Evolutionary conservation across 2,888 invertebrate species (phyloP).

Genomic region (Phlogophora meticulosa): DNA sequence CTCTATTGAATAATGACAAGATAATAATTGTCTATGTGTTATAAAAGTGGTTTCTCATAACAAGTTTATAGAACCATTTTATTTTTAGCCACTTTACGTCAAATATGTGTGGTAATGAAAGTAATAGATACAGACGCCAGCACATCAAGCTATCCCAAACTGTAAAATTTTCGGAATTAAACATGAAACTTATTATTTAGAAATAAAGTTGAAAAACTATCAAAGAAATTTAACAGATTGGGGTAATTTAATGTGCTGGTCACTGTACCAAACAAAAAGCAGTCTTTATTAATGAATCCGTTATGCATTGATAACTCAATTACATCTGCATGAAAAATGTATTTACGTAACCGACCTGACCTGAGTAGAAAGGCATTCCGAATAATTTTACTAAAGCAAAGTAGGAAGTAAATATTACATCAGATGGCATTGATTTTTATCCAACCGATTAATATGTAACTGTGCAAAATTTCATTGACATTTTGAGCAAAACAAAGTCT

Average conservation of each 20-base stretch:
- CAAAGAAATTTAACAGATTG: too few species aligned
- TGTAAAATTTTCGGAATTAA: too few species aligned
- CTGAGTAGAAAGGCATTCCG: conserved; percentile 50
- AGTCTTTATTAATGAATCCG: conserved; percentile 20
- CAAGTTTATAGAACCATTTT: neutral
- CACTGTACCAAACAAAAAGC: neutral
- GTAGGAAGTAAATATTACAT: conserved; percentile 63
- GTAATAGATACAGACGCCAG: too few species aligned
- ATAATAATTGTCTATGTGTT: neutral
- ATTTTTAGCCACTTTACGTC: neutral
- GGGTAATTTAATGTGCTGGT: too few species aligned
- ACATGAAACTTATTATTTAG: too few species aligned
- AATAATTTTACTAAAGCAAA: conserved; percentile 37
- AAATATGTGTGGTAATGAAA: too few species aligned
- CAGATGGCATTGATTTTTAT: conserved; percentile 62
- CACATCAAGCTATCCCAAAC: too few species aligned
- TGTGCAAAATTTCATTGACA: conserved; percentile 35
- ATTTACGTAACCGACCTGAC: conserved; percentile 50
- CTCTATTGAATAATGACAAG: too few species aligned
- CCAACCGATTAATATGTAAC: conserved; percentile 29
- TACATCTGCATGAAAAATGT: conserved; percentile 19
- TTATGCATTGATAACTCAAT: conserved; percentile 30
- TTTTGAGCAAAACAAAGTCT: conserved; percentile 23
- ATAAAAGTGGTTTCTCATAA: conserved; percentile 3
- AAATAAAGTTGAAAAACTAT: too few species aligned